Base-by-base conservation (phyloP, 1,140 invertebrate species). In the Euborellia annulipes region DNA sequence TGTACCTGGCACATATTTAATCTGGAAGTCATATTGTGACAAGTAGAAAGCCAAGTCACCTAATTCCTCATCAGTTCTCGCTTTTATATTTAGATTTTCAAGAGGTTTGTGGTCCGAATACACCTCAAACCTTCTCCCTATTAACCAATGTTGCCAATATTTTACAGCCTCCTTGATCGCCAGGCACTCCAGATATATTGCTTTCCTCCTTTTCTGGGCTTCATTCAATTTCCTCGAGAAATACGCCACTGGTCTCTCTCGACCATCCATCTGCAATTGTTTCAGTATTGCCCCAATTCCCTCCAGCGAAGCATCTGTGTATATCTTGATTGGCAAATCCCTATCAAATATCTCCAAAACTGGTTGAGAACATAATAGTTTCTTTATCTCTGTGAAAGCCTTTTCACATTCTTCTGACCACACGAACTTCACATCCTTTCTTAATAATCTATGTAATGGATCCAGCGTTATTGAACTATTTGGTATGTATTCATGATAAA, bases 401-500 rank as follows among this genome's bases (percentile, higher is more conserved):
- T 57, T 36, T 52, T 61, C 50, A 47, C 57, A 59, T 48, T 56
- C 45, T 16, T 56, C 56, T 46, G 66, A 67, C 20, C 59, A 62
- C 0, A 22, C 47, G 48, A 54, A 56, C 4, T 59, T 62, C 37
- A 61, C 61, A 2, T 61, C 63, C 3, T 62, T 62, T 41, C 63
- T 63, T 7, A 63, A 62, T 48, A 68, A 30, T 41, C 63, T 66
- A 37, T 67, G 66, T 55, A 65, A 67, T 8, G 66, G 65, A 54
- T 68, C 66, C 41, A 68, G 59, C 52, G 64, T 61, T 38, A 51
- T 53, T 52, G 58, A 48, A 50, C 18, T 54, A 40, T 58, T 53
- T 48, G 53, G 54, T 48, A 61, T 49, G 11, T 27, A 27, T 27
- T 27, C 23, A 27, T 27, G 23, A 11, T 27, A 27, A 27, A 27